Evolutionary conservation across 1,140 invertebrate species (phyloP).

Genomic region (Drosophila littoralis): DNA sequence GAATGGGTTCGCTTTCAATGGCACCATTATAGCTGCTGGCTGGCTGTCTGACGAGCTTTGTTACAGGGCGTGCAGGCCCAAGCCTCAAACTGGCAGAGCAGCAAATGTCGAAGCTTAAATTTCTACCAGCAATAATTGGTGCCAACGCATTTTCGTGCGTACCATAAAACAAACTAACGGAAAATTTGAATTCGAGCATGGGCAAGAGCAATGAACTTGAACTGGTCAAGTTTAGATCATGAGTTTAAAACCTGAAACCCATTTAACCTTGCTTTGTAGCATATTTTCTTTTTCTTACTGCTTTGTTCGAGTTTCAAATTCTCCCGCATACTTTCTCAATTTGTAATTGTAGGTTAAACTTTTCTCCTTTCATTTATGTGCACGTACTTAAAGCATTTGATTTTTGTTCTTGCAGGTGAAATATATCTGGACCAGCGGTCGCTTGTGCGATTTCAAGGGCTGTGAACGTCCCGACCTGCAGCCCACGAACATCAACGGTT

Average conservation of each 20-base stretch:
- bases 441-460: conserved; percentile 93
- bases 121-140: conserved; percentile 43
- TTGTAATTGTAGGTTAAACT: too few species aligned
- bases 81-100: conserved; percentile 7
- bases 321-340: too few species aligned
- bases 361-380: too few species aligned
- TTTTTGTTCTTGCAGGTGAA: conserved; percentile 80
- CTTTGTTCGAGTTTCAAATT: too few species aligned
- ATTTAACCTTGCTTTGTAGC: too few species aligned
- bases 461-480: conserved; percentile 91
- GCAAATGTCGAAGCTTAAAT: conserved; percentile 32
- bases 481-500: conserved; percentile 91
- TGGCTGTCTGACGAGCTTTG: conserved; percentile 17
- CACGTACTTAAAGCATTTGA: too few species aligned
- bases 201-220: conserved; percentile 36
- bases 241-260: neutral
- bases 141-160: conserved; percentile 48
- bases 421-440: conserved; percentile 95
- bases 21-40: conserved; percentile 47
- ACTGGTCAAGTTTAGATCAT: neutral
- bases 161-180: conserved; percentile 7
- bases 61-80: conserved; percentile 59
- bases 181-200: neutral
- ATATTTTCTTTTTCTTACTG: neutral
- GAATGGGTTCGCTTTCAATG: conserved; percentile 70